Percentiles rank a stretch among this genome's conserved stretches.
Evolutionary conservation across 1,140 invertebrate genomes (phyloP).

Genomic region (Drosophila lini): DNA sequence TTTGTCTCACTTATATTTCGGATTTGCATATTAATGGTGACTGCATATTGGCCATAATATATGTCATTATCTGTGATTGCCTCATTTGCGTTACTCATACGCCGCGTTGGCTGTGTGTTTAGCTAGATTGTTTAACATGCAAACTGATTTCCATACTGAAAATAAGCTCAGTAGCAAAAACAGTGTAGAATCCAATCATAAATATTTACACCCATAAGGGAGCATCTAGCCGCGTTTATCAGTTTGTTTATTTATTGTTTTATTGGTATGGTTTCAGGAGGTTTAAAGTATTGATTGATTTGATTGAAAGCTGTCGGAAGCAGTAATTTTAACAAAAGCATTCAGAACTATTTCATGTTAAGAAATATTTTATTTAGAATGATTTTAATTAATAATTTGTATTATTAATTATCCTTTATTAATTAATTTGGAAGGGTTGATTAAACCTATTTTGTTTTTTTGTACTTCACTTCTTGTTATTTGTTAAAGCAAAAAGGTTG

Average conservation of each 20-base stretch:
- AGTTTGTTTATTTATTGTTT: slow-evolving; percentile 32
- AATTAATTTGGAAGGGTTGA: too few species aligned
- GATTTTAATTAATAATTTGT: too few species aligned
- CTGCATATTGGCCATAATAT: slow-evolving; percentile 15
- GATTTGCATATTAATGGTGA: slow-evolving; percentile 24
- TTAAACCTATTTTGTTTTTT: not conserved
- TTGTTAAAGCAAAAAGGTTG: not conserved
- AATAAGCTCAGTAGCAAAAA: slow-evolving; percentile 7
- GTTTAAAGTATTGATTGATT: not conserved
- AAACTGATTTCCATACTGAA: slow-evolving; percentile 13
- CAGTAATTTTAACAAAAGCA: too few species aligned
- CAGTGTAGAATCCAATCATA: not conserved
- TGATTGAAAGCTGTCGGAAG: not conserved
- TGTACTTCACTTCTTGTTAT: not conserved
- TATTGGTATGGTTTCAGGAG: not conserved
- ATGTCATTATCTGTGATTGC: slow-evolving; percentile 23
- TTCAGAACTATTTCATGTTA: too few species aligned
- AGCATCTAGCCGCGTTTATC: not conserved
- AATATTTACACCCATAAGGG: slow-evolving; percentile 8
- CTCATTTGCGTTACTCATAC: slow-evolving; percentile 14
- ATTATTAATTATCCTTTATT: not conserved
- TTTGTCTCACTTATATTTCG: slow-evolving; percentile 1
- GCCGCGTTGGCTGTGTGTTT: slow-evolving; percentile 3
- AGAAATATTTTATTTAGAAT: too few species aligned
- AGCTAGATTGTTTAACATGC: slow-evolving; percentile 5